Percentiles rank a stretch among this genome's conserved stretches.
These are phyloP conservation scores for Sphaerophoria rueppellii DNA, from an alignment of 2,888 invertebrate genomes.

Conservation along the genomic window DNA sequence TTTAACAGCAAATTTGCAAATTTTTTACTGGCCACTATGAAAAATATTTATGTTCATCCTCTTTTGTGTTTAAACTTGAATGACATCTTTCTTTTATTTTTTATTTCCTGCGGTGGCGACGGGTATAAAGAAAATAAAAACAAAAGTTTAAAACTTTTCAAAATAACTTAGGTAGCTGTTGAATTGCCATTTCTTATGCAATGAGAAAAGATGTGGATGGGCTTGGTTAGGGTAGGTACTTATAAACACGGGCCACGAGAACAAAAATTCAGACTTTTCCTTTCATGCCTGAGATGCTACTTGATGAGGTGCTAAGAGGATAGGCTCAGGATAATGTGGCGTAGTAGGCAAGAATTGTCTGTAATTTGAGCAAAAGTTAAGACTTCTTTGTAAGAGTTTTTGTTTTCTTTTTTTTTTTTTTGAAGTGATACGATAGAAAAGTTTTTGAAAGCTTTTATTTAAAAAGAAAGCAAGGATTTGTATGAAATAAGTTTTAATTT, in stretches of 20 bases:
- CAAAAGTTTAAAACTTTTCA: conserved; percentile 49
- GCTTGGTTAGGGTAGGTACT: neutral
- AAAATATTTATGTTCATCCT: too few species aligned
- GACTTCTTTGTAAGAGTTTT: conserved; percentile 17
- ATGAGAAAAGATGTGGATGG: neutral
- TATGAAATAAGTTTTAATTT: too few species aligned
- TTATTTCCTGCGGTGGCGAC: neutral
- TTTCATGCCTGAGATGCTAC: conserved; percentile 39
- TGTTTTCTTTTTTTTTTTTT: neutral
- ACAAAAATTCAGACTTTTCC: conserved; percentile 28
- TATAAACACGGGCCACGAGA: neutral
- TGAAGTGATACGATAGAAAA: conserved; percentile 21
- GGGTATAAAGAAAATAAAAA: conserved; percentile 28
- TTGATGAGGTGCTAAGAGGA: conserved; percentile 36
- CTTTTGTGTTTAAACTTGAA: neutral
- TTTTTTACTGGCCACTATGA: too few species aligned
- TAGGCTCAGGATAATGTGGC: conserved; percentile 12
- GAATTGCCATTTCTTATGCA: conserved; percentile 6
- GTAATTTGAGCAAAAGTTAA: conserved; percentile 32
- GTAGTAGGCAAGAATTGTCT: conserved; percentile 34
- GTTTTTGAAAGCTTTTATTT: neutral
- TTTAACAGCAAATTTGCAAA: too few species aligned
- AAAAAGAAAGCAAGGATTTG: too few species aligned
- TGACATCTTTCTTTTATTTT: neutral
- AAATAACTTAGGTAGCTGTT: conserved; percentile 40